phyloP scores from a whole-genome alignment of 1,140 invertebrate species.

The Octopus sinensis region DNA sequence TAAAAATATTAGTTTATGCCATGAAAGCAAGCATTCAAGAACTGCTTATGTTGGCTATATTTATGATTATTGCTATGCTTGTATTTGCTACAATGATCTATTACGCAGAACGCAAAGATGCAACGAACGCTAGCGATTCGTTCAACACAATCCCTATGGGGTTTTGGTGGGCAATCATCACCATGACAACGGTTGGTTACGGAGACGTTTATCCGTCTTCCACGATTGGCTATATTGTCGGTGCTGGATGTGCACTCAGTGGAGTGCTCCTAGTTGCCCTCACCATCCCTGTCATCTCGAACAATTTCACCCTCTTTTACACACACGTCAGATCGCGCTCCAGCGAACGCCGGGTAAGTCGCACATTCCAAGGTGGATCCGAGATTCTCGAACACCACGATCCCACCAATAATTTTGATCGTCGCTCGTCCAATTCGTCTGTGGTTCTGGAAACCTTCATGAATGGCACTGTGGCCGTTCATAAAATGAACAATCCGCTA shows the following conservation, averaged over 20 bases:
- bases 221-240: conserved; percentile 61
- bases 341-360: conserved; percentile 22
- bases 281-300: conserved; percentile 54
- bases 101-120: conserved; percentile 80
- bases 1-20: conserved; percentile 51
- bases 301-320: conserved; percentile 54
- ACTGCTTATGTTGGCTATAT: conserved; percentile 80
- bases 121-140: conserved; percentile 37
- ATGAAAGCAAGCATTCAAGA: conserved; percentile 53
- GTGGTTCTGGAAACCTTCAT: conserved; percentile 38
- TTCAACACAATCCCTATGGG: conserved; percentile 54
- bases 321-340: conserved; percentile 45
- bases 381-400: conserved; percentile 17
- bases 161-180: conserved; percentile 64
- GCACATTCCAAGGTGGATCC: conserved; percentile 25
- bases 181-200: conserved; percentile 63
- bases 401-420: conserved; percentile 22
- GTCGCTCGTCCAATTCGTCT: conserved; percentile 42
- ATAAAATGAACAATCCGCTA: conserved; percentile 23
- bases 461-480: conserved; percentile 40
- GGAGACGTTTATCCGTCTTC: conserved; percentile 53
- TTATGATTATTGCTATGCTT: conserved; percentile 93
- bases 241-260: conserved; percentile 47
- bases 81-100: conserved; percentile 97
- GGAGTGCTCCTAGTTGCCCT: conserved; percentile 50